Evolutionary conservation across 2,797 vertebrate genomes (phyloP).

Genomic region (Ciconia nigra): DNA sequence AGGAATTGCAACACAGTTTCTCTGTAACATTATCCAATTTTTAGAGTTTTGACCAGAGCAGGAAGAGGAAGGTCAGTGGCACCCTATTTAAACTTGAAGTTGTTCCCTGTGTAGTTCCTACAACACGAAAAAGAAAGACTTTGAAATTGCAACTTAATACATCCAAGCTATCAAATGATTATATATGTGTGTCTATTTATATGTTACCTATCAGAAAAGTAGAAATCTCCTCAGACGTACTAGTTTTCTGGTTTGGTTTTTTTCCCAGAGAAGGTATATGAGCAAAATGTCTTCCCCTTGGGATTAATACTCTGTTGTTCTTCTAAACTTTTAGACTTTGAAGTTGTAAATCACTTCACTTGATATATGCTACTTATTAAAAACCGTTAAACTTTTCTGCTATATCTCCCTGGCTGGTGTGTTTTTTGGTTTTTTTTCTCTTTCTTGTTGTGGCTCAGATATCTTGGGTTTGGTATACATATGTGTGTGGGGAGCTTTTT

Average conservation of each 20-base stretch:
- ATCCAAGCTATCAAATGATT: background rate
- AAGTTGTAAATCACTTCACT: background rate
- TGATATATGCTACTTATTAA: background rate
- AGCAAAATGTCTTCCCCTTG: background rate
- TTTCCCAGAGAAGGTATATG: background rate
- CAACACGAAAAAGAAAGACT: background rate
- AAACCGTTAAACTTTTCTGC: background rate
- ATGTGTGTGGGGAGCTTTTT: background rate
- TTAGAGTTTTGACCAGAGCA: background rate
- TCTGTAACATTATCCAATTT: background rate
- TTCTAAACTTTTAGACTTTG: background rate
- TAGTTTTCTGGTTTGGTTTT: background rate
- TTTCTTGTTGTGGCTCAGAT: background rate
- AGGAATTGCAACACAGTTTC: constrained; percentile 38
- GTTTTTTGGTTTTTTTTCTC: rapidly evolving
- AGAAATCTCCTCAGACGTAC: background rate
- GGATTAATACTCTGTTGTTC: background rate
- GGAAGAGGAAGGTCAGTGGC: constrained; percentile 1
- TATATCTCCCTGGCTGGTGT: background rate
- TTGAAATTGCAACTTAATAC: background rate
- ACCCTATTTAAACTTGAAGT: background rate
- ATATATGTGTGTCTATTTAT: background rate
- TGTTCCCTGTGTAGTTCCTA: background rate
- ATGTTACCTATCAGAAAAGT: background rate
- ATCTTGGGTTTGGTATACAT: background rate